Evolutionary conservation across 1,140 invertebrate genomes (phyloP), one percentile per base, ranked within the genome.

Genomic region (Helicoverpa zea): DNA sequence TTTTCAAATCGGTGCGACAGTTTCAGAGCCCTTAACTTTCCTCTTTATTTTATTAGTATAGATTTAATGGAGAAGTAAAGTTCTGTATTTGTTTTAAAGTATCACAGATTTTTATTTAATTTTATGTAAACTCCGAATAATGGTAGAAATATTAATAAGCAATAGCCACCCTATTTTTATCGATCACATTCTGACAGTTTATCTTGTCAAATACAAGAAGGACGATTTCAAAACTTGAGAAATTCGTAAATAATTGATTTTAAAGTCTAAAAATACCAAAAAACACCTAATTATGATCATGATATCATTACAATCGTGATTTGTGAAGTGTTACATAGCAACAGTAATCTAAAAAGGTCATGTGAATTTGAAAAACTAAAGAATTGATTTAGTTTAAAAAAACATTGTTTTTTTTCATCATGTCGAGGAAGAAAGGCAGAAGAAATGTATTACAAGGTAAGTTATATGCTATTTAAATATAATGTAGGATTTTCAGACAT

Each of bases 371-470:
- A 52, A 52, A 13, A 51, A 52, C 29, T 12, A 16, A 18, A 52
- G 7, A 52, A 23, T 30, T 54, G 3, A 18, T 10, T 16, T 47
- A 18, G 18, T 30, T 29, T 52, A 30, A 2, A 13, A 54, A 16
- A 14, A 10, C 10, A 4, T 29, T 5, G 2, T 1, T 35, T 11
- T 73, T 54, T 16, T 16, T 2, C 13, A 63, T 14, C 18, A 77
- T 77, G 75, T 54, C 75, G 4, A 77, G 64, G 61, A 77, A 77
- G 18, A 77, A 66, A 43, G 49, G 49, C 13, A 77, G 64, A 52
- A 77, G 66, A 47, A 64, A 66, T 47, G 75, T 77, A 30, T 3
- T 64, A 1, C 59, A 54, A 77, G 75, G 75, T 77, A 77, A 77
- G 64, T 64, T 18, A 43, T 61, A 51, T 23, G 23, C 16, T 75